These are phyloP conservation scores for Caenorhabditis sp. DNA, from an alignment of 2,888 invertebrate species.

Conservation along the genomic window DNA sequence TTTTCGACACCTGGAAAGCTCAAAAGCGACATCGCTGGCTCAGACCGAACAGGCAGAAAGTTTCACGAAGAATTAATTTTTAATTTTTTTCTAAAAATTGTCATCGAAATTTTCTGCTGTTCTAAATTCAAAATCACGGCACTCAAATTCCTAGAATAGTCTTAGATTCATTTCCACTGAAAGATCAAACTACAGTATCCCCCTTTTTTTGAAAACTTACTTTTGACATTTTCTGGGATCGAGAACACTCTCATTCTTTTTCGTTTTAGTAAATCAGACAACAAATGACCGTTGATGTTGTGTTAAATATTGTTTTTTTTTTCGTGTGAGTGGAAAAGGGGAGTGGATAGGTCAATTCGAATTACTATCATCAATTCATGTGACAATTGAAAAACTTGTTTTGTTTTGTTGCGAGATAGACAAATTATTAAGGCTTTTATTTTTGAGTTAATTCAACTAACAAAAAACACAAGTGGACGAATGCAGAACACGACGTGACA, in stretches of 20 bases:
- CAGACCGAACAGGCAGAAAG: too few species aligned
- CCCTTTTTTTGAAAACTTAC: too few species aligned
- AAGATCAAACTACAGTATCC: too few species aligned
- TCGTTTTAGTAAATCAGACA: too few species aligned
- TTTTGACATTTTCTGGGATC: slow-evolving; percentile 34
- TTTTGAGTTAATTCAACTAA: not conserved
- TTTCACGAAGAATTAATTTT: too few species aligned
- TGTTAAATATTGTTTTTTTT: slow-evolving; percentile 3
- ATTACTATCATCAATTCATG: not conserved
- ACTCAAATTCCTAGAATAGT: too few species aligned
- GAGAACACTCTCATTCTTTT: slow-evolving; percentile 30
- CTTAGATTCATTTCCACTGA: too few species aligned
- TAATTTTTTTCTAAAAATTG: too few species aligned
- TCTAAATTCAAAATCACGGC: too few species aligned
- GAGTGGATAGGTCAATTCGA: not conserved
- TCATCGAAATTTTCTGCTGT: too few species aligned
- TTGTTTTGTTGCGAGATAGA: not conserved
- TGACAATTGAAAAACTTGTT: not conserved
- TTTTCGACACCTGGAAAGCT: too few species aligned
- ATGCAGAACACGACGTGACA: not conserved
- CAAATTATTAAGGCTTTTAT: not conserved
- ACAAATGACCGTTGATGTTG: not conserved
- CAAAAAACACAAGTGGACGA: not conserved
- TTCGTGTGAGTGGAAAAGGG: not conserved
- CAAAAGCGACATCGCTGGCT: too few species aligned